Percentiles rank a stretch among this genome's conserved stretches.
These are phyloP conservation scores for Odocoileus hemionus DNA, from an alignment of 2,113 vertebrate species.

Conservation along the genomic window DNA sequence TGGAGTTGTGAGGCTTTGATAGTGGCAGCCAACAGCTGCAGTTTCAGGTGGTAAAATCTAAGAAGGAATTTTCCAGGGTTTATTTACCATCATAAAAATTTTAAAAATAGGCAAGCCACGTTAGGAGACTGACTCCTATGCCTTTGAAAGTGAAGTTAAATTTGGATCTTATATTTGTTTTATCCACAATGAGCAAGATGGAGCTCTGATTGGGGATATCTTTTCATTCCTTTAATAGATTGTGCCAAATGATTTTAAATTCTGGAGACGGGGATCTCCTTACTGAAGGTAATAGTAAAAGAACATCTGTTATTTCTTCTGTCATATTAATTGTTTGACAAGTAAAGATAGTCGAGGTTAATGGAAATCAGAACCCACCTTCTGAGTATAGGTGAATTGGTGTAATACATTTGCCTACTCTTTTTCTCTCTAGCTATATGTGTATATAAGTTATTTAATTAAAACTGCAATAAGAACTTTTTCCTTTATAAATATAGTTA, in stretches of 20 bases:
- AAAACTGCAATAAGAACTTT: neutral
- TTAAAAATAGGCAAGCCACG: constrained; percentile 76
- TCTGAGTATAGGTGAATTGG: constrained; percentile 5
- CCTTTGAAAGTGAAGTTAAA: constrained; percentile 72
- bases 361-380: constrained; percentile 62
- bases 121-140: constrained; percentile 72
- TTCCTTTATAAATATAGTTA: neutral
- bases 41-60: constrained; percentile 91
- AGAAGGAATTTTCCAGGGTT: constrained; percentile 83
- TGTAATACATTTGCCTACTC: neutral
- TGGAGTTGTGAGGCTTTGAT: constrained; percentile 84
- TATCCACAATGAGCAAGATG: constrained; percentile 61
- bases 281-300: constrained; percentile 49
- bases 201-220: constrained; percentile 60
- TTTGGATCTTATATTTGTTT: constrained; percentile 75
- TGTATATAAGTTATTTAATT: neutral
- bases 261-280: constrained; percentile 30
- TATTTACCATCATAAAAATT: constrained; percentile 86
- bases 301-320: constrained; percentile 72
- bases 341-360: constrained; percentile 66
- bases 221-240: constrained; percentile 66
- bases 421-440: neutral
- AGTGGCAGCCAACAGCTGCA: constrained; percentile 90
- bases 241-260: constrained; percentile 56
- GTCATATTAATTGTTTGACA: constrained; percentile 71